Evolutionary conservation across 2,113 vertebrate species (phyloP).

Genomic region (Ptilorrhoa leucosticta): DNA sequence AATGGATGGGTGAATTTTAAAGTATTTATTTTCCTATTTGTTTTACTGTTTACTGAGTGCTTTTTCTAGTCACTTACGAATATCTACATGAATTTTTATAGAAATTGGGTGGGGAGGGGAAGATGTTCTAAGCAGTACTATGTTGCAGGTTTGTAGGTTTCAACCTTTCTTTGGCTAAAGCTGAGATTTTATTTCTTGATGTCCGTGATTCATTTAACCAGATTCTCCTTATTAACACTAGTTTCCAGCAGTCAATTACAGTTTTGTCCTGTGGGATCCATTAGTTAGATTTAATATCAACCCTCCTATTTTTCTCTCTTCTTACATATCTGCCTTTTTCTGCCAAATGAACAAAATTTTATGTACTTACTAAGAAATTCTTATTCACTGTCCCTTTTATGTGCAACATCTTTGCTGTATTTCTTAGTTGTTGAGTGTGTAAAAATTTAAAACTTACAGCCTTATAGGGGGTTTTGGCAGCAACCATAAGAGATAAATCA

Average conservation of each 20-base stretch:
- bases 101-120: background rate
- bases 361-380: conserved; percentile 35
- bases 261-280: background rate
- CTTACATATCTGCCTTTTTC: background rate
- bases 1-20: background rate
- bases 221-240: background rate
- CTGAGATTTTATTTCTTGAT: background rate
- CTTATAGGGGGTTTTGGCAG: conserved; percentile 21
- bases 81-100: background rate
- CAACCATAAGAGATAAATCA: conserved; percentile 1
- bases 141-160: background rate
- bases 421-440: conserved; percentile 22
- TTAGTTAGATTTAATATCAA: background rate
- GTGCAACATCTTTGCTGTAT: conserved; percentile 2
- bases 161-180: background rate
- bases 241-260: background rate
- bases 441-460: conserved; percentile 34
- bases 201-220: background rate
- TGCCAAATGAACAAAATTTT: conserved; percentile 41
- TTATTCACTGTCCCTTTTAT: background rate
- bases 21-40: background rate
- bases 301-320: background rate
- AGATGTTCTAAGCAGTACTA: background rate
- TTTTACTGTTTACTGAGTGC: background rate
- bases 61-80: background rate